Conservation (phyloP, 1,140 invertebrate genomes). For the Coptotermes formosanus region DNA sequence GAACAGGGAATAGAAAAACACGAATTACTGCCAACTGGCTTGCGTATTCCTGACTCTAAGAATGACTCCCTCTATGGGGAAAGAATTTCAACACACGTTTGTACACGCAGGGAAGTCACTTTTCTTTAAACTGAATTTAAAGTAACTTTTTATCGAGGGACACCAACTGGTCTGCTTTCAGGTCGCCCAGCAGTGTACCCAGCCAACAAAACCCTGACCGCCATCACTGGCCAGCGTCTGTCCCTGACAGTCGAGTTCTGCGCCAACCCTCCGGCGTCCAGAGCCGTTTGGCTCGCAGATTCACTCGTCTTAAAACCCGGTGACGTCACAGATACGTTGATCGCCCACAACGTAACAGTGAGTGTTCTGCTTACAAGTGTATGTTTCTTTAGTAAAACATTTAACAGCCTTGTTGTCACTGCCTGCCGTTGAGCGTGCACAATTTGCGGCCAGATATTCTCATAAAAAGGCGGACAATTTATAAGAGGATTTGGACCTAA, state of each 20-base stretch:
- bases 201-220: slow-evolving; percentile 52
- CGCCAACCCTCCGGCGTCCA: slow-evolving; percentile 55
- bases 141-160: too few species aligned
- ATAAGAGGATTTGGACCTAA: too few species aligned
- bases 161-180: slow-evolving; percentile 40
- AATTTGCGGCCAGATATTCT: too few species aligned
- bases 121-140: too few species aligned
- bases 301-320: slow-evolving; percentile 55
- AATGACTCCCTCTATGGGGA: too few species aligned
- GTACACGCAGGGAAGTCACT: too few species aligned
- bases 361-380: slow-evolving; percentile 35
- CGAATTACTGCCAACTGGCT: too few species aligned
- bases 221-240: slow-evolving; percentile 53
- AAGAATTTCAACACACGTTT: too few species aligned
- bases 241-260: slow-evolving; percentile 58
- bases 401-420: background rate
- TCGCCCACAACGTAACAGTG: slow-evolving; percentile 57
- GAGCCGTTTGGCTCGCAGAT: slow-evolving; percentile 57
- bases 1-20: too few species aligned
- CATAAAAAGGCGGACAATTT: too few species aligned
- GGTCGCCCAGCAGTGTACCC: slow-evolving; percentile 59
- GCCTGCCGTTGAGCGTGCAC: too few species aligned
- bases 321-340: slow-evolving; percentile 49
- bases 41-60: too few species aligned
- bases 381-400: slow-evolving; percentile 24